Conservation (phyloP, 92 coral and sea anemone species). For the Scolanthus callimorphus region DNA sequence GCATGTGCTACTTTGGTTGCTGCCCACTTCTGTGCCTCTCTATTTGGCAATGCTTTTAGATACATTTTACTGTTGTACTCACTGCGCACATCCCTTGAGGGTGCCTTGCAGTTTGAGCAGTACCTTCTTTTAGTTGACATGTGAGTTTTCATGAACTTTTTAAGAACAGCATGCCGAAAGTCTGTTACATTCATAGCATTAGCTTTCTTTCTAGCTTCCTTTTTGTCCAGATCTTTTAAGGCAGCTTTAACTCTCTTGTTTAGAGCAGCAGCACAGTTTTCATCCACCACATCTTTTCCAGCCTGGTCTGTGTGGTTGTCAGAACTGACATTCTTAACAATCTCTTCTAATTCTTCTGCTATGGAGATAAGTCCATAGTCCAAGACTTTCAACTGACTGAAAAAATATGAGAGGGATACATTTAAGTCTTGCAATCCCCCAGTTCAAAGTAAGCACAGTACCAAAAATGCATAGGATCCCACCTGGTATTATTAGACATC, state of each 20-base stretch:
- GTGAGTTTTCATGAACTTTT: conserved; percentile 63
- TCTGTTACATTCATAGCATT: conserved; percentile 83
- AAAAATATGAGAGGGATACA: no score
- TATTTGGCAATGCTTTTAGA: conserved; percentile 68
- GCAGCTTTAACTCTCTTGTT: conserved; percentile 48
- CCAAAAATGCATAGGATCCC: no score
- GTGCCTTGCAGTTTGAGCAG: conserved; percentile 77
- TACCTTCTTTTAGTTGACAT: conserved; percentile 54
- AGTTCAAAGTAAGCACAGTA: background rate
- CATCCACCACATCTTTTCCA: conserved; percentile 25
- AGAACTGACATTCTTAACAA: conserved; percentile 44
- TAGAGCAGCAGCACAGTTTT: conserved; percentile 40
- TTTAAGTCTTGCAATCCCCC: background rate
- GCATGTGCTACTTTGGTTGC: conserved; percentile 35
- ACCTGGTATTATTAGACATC: no score
- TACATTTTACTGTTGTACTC: conserved; percentile 71
- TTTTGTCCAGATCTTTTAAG: conserved; percentile 56
- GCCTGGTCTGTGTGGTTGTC: conserved; percentile 3
- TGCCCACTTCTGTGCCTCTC: conserved; percentile 76
- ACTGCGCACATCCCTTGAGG: conserved; percentile 76
- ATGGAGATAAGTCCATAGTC: conserved; percentile 80
- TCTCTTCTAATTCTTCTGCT: conserved; percentile 63
- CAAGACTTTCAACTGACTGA: conserved; percentile 89
- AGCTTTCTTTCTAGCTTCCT: conserved; percentile 63
- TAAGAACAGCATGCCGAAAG: conserved; percentile 70